Conservation (phyloP, 2,888 invertebrate genomes). For the Cactoblastis cactorum region DNA sequence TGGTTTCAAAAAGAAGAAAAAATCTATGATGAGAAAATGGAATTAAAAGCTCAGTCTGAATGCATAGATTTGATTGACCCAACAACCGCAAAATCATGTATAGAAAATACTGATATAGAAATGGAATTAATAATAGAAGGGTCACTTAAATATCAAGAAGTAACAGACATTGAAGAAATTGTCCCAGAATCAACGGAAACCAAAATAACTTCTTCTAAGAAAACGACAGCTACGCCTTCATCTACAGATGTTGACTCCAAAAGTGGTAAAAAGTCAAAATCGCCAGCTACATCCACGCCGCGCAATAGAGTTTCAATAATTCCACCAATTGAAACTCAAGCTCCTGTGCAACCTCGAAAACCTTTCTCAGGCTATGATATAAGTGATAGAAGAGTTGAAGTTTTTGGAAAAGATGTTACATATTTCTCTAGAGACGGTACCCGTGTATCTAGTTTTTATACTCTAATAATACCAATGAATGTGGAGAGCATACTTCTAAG, state of each 20-base stretch:
- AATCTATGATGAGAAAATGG: slow-evolving; percentile 45
- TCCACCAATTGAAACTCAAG: slow-evolving; percentile 17
- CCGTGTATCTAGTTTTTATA: slow-evolving; percentile 48
- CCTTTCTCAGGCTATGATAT: slow-evolving; percentile 62
- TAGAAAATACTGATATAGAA: slow-evolving; percentile 48
- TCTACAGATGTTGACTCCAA: slow-evolving; percentile 38
- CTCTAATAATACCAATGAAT: slow-evolving; percentile 58
- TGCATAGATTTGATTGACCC: slow-evolving; percentile 40
- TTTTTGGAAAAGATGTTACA: slow-evolving; percentile 59
- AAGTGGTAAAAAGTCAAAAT: slow-evolving; percentile 45
- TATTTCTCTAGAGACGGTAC: slow-evolving; percentile 67
- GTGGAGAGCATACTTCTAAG: slow-evolving; percentile 54
- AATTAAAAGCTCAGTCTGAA: slow-evolving; percentile 37
- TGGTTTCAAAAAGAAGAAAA: slow-evolving; percentile 70
- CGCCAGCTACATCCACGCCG: slow-evolving; percentile 30
- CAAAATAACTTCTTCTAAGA: slow-evolving; percentile 28
- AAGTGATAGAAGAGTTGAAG: slow-evolving; percentile 63
- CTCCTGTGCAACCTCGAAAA: slow-evolving; percentile 34
- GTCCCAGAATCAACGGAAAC: slow-evolving; percentile 25
- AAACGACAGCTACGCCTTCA: slow-evolving; percentile 30
- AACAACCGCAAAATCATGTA: slow-evolving; percentile 41
- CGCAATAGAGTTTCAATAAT: slow-evolving; percentile 33
- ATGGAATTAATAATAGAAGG: slow-evolving; percentile 63
- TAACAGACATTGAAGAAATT: slow-evolving; percentile 32
- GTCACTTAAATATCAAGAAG: slow-evolving; percentile 59